A percentile compares a stretch with the other conserved stretches of the same genome.
Evolutionary conservation across 1,140 invertebrate species (phyloP).

Genomic region (Heliothis subflexa): DNA sequence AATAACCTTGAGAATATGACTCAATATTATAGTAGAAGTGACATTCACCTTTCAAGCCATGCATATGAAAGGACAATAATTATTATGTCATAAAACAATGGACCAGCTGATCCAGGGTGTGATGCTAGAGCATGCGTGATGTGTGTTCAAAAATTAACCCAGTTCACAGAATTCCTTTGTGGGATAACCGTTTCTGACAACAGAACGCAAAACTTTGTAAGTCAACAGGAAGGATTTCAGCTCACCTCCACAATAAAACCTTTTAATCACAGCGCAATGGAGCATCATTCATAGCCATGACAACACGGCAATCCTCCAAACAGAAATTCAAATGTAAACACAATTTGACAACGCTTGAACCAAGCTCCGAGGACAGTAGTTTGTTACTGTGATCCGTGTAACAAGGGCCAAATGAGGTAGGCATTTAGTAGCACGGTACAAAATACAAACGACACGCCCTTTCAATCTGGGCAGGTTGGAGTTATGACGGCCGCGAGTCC

Average conservation of each 20-base stretch:
- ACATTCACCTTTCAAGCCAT: no score
- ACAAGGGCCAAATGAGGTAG: constrained; percentile 56
- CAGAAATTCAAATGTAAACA: constrained; percentile 24
- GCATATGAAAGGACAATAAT: no score
- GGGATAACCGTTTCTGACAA: not conserved
- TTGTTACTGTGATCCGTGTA: constrained; percentile 63
- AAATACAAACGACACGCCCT: constrained; percentile 62
- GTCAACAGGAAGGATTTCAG: not conserved
- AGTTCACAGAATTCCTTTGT: not conserved
- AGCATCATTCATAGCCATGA: not conserved
- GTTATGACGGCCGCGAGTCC: constrained; percentile 68
- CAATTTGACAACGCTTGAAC: constrained; percentile 28
- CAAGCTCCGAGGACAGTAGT: constrained; percentile 28
- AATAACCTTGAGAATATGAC: no score
- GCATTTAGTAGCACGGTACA: constrained; percentile 58
- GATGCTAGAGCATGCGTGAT: no score
- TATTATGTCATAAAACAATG: no score
- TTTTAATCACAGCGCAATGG: constrained; percentile 9
- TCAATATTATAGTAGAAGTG: no score
- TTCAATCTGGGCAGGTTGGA: constrained; percentile 67
- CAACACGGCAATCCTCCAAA: not conserved
- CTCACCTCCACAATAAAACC: not conserved
- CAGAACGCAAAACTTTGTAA: not conserved
- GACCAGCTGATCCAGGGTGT: no score
- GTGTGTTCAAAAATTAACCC: no score